Conservation (phyloP, 2,888 invertebrate genomes). For the Ornithoptera priamus region DNA sequence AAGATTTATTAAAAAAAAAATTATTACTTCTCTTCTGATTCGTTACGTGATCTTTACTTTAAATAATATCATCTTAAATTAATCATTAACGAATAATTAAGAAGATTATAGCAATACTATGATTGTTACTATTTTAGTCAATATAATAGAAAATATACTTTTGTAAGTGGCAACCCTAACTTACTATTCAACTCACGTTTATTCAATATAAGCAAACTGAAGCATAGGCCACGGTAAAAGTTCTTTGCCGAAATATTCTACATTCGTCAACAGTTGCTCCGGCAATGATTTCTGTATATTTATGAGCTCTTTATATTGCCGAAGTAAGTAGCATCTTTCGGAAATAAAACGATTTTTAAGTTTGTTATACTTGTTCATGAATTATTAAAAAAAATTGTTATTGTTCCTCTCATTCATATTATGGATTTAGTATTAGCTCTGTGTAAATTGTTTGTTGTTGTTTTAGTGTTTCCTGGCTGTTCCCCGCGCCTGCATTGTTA, state of each 20-base stretch:
- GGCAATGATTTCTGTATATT: slow-evolving; percentile 51
- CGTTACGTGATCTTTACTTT: too few species aligned
- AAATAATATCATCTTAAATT: too few species aligned
- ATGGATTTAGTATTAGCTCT: neutral
- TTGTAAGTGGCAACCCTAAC: slow-evolving; percentile 57
- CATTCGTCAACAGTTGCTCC: slow-evolving; percentile 65
- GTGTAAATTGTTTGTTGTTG: neutral
- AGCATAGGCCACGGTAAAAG: slow-evolving; percentile 71
- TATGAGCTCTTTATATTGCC: slow-evolving; percentile 28
- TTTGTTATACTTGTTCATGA: neutral
- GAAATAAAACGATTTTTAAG: neutral
- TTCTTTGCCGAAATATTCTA: slow-evolving; percentile 73
- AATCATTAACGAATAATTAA: neutral
- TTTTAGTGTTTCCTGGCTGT: too few species aligned
- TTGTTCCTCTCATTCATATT: neutral
- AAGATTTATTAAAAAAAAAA: too few species aligned
- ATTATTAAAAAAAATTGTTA: neutral
- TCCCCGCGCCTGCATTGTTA: too few species aligned
- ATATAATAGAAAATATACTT: neutral
- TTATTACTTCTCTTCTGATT: too few species aligned
- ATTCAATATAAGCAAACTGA: slow-evolving; percentile 80
- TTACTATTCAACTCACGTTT: slow-evolving; percentile 79
- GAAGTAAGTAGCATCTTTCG: slow-evolving; percentile 12
- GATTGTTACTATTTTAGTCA: neutral
- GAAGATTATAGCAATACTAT: neutral